Evolutionary conservation across 2,797 vertebrate species (phyloP).

Genomic region (Anguilla pacifica): DNA sequence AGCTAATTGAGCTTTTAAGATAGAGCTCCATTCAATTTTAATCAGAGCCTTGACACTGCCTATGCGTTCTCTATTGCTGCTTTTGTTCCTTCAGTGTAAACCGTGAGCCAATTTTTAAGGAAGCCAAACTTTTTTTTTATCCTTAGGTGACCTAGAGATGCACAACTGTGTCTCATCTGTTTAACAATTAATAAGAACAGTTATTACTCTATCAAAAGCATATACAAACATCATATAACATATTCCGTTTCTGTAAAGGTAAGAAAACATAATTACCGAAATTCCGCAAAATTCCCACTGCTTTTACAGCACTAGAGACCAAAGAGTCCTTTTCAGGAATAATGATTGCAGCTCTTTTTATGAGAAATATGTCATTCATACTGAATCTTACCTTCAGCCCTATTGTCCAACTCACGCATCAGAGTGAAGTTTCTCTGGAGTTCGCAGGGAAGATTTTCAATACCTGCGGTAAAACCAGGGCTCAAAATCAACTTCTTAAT

Average conservation of each 20-base stretch:
- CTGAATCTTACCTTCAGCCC: conserved; percentile 81
- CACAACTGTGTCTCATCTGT: not conserved
- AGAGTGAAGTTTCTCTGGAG: conserved; percentile 94
- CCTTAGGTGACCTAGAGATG: not conserved
- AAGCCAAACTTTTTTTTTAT: not conserved
- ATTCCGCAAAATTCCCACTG: not conserved
- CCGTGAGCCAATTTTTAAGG: not conserved
- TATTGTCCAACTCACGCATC: conserved; percentile 91
- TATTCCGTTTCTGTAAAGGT: not conserved
- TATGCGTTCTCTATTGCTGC: not conserved
- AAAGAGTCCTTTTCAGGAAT: not conserved
- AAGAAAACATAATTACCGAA: conserved; percentile 15
- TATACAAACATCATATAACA: not conserved
- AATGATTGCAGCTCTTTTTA: not conserved
- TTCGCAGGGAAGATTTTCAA: conserved; percentile 92
- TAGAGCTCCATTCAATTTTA: not conserved
- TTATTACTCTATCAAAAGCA: not conserved
- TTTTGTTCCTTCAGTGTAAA: not conserved
- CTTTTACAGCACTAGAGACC: not conserved
- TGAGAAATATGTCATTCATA: not conserved
- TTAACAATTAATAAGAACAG: not conserved
- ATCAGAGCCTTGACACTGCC: not conserved
- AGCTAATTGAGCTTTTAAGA: not conserved
- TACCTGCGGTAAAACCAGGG: conserved; percentile 70
- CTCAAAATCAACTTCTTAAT: not conserved